phyloP scores from a whole-genome alignment of 2,888 invertebrate species.

The Drosophila dives region DNA sequence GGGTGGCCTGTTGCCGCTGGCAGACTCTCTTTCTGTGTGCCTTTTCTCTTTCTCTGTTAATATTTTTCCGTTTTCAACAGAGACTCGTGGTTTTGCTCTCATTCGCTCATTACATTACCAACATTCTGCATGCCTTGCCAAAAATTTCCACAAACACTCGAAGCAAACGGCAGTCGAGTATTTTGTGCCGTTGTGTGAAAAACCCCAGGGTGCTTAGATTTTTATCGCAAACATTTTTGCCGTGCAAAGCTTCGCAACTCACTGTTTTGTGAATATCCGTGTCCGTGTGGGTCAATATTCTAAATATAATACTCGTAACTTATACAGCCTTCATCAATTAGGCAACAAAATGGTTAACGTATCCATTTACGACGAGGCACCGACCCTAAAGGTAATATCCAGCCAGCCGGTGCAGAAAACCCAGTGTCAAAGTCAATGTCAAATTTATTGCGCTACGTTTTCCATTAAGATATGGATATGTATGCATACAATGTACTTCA shows the following conservation, averaged over 20 bases:
- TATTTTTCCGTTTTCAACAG: constrained; percentile 20
- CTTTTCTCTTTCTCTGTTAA: constrained; percentile 32
- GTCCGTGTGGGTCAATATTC: constrained; percentile 36
- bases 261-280: constrained; percentile 62
- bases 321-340: constrained; percentile 46
- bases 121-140: constrained; percentile 57
- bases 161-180: constrained; percentile 53
- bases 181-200: constrained; percentile 53
- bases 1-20: constrained; percentile 66
- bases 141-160: constrained; percentile 63
- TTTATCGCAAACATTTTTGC: constrained; percentile 54
- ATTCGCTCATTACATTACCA: constrained; percentile 55
- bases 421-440: constrained; percentile 25
- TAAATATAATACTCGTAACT: constrained; percentile 50
- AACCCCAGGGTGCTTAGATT: constrained; percentile 31
- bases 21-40: constrained; percentile 21
- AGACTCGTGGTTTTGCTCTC: constrained; percentile 50
- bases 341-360: constrained; percentile 83
- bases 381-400: constrained; percentile 80
- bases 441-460: constrained; percentile 18
- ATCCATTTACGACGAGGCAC: constrained; percentile 81
- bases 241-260: constrained; percentile 34
- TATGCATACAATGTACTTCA: background rate
- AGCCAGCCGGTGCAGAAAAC: constrained; percentile 8
- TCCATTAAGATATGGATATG: constrained; percentile 61